Evolutionary conservation across 1,140 invertebrate genomes (phyloP).

Genomic region (Trichoplusia ni): DNA sequence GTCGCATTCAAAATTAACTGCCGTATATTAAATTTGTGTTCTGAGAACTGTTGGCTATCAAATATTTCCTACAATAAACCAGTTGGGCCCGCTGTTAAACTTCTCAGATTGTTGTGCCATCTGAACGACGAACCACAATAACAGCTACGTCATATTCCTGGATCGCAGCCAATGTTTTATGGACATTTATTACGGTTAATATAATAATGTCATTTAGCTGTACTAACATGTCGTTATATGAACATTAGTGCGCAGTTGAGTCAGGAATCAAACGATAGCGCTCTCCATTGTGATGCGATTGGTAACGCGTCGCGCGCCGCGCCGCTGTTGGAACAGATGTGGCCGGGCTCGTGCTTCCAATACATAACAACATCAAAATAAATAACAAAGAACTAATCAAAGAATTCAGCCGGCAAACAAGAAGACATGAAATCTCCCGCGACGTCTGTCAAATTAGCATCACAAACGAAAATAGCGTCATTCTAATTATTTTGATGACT

Average conservation of each 20-base stretch:
- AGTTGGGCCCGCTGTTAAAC: conserved; percentile 54
- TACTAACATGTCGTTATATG: conserved; percentile 20
- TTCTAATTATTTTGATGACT: conserved; percentile 82
- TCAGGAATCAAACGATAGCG: background rate
- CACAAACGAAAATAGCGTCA: conserved; percentile 79
- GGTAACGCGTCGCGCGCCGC: conserved; percentile 24
- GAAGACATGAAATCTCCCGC: conserved; percentile 76
- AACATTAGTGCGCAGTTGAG: conserved; percentile 8
- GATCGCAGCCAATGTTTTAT: conserved; percentile 65
- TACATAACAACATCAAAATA: conserved; percentile 58
- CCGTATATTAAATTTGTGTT: conserved; percentile 70
- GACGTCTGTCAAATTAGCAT: conserved; percentile 81
- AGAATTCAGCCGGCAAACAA: conserved; percentile 68
- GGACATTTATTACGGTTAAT: conserved; percentile 54
- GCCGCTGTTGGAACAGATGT: conserved; percentile 31
- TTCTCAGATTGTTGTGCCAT: conserved; percentile 60
- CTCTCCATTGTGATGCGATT: conserved; percentile 13
- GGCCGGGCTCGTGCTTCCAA: conserved; percentile 38
- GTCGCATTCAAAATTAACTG: conserved; percentile 70
- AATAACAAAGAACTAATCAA: conserved; percentile 70
- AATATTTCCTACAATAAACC: conserved; percentile 77
- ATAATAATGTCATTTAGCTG: conserved; percentile 44
- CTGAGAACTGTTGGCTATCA: conserved; percentile 73
- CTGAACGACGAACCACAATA: conserved; percentile 52
- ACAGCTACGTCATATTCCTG: conserved; percentile 62